phyloP scores from a whole-genome alignment of 2,113 vertebrate species.

The Pseudonaja textilis region DNA sequence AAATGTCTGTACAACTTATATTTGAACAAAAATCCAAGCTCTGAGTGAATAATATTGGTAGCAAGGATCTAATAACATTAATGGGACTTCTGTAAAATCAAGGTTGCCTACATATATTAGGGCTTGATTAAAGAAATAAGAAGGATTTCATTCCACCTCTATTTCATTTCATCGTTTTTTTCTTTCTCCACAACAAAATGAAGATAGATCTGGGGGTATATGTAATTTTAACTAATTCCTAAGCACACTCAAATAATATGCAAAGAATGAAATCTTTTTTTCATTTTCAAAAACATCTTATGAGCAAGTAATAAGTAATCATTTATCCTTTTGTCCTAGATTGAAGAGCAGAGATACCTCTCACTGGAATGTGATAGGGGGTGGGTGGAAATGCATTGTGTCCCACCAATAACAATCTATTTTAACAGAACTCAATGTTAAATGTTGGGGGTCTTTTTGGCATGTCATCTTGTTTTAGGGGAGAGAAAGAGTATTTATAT shows the following conservation, averaged over 20 bases:
- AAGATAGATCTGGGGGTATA: background rate
- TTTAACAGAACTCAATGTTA: background rate
- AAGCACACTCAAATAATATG: conserved; percentile 47
- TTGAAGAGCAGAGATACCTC: background rate
- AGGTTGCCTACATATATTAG: background rate
- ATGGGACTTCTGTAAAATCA: background rate
- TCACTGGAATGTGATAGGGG: background rate
- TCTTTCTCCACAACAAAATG: background rate
- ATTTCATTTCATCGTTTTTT: conserved; percentile 14
- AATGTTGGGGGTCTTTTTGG: background rate
- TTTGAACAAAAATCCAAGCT: conserved; percentile 24
- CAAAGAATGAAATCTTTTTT: conserved; percentile 40
- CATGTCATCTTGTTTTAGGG: background rate
- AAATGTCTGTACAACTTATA: background rate
- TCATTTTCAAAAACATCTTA: conserved; percentile 37
- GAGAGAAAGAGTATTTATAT: background rate
- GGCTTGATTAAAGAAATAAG: conserved; percentile 22
- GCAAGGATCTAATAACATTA: conserved; percentile 2
- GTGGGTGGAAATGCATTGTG: background rate
- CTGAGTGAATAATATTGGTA: background rate
- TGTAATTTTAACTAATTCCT: background rate
- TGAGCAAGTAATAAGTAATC: conserved; percentile 39
- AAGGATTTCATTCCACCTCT: conserved; percentile 40
- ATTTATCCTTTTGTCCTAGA: conserved; percentile 24
- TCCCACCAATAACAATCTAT: background rate